Conservation (phyloP, 1,140 invertebrate species). For the Rhynchophorus ferrugineus region DNA sequence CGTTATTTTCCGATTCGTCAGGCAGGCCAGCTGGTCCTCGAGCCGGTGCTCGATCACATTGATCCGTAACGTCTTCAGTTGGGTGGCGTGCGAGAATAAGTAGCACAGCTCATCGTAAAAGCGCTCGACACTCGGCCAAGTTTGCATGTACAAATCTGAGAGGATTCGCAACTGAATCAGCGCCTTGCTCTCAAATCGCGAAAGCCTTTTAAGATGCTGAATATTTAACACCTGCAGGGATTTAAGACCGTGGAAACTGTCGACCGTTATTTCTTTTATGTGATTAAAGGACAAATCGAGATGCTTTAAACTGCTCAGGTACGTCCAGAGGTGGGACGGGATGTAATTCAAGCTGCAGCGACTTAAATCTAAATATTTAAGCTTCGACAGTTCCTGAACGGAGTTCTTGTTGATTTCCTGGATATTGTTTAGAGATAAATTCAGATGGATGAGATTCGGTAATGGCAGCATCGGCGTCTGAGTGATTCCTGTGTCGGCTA, state of each 20-base stretch:
- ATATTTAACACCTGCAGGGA: constrained; percentile 50
- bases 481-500: constrained; percentile 66
- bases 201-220: constrained; percentile 50
- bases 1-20: constrained; percentile 65
- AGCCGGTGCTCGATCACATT: constrained; percentile 63
- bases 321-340: constrained; percentile 51
- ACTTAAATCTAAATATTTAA: constrained; percentile 58
- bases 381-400: constrained; percentile 52
- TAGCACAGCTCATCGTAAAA: constrained; percentile 53
- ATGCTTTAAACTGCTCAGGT: constrained; percentile 34
- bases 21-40: constrained; percentile 62
- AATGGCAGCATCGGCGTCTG: constrained; percentile 64
- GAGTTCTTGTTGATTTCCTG: constrained; percentile 52
- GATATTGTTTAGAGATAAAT: constrained; percentile 68
- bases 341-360: constrained; percentile 59
- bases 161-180: constrained; percentile 54
- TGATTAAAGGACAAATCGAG: constrained; percentile 39
- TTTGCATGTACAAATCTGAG: constrained; percentile 53
- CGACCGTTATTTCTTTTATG: constrained; percentile 36
- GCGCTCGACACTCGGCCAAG: constrained; percentile 56
- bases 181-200: constrained; percentile 57
- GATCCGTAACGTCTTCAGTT: constrained; percentile 43
- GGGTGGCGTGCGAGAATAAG: constrained; percentile 47
- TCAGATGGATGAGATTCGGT: constrained; percentile 62
- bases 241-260: constrained; percentile 49